Evolutionary conservation across 1,140 invertebrate genomes (phyloP).

Genomic region (Cotesia glomerata): DNA sequence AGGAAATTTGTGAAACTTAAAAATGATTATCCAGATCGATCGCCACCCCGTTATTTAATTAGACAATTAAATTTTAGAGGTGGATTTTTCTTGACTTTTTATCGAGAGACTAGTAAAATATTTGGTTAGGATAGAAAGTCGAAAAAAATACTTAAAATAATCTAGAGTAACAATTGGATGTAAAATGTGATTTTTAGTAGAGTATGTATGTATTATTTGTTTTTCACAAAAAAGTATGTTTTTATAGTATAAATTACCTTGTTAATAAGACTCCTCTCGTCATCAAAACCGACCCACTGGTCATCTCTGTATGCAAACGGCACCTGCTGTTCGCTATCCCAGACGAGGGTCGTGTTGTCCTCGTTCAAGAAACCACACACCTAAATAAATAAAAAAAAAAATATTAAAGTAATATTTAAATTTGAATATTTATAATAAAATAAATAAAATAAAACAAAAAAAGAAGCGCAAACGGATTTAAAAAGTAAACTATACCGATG

Average conservation of each 20-base stretch:
- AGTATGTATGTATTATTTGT: neutral
- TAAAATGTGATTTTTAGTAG: too few species aligned
- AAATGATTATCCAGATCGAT: too few species aligned
- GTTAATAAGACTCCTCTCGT: conserved; percentile 88
- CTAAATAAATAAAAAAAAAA: conserved; percentile 47
- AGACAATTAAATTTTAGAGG: too few species aligned
- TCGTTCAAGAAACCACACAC: conserved; percentile 90
- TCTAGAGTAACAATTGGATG: too few species aligned
- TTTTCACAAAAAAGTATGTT: neutral
- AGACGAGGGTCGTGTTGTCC: conserved; percentile 91
- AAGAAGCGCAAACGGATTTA: neutral
- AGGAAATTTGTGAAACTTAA: too few species aligned
- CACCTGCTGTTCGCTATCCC: conserved; percentile 96
- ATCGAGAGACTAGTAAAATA: neutral
- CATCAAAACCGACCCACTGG: conserved; percentile 97
- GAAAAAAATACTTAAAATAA: too few species aligned
- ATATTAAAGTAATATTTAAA: neutral
- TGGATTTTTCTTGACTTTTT: neutral
- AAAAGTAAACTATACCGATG: neutral
- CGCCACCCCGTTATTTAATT: too few species aligned
- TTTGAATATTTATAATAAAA: conserved; percentile 4
- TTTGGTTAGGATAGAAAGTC: too few species aligned
- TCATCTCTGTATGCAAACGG: conserved; percentile 90
- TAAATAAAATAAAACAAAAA: neutral
- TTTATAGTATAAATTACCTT: conserved; percentile 71